Base-by-base conservation (phyloP, 1,140 invertebrate species). In the Brachionus calyciflorus region DNA sequence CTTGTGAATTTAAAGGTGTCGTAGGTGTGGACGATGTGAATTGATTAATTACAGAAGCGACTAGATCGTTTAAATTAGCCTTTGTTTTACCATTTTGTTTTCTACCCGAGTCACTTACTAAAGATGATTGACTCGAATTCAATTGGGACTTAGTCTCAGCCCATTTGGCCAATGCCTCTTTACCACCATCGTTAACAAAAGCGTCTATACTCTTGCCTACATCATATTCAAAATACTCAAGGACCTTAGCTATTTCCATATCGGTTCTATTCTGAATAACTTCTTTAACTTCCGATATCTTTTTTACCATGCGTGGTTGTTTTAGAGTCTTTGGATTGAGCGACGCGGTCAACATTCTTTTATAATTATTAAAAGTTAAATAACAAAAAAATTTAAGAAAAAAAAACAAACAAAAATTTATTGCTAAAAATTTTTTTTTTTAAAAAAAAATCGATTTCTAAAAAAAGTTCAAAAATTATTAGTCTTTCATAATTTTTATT, bases 171-270 rank as follows among this genome's bases (percentile, higher is more conserved):
- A 73, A 37, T 14, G 46, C 46, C 26, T 51, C 14, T 24, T 51
- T 73, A 37, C 44, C 69, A 21, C 69, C 69, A 33, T 73, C 69
- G 46, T 10, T 73, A 0, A 73, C 12, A 26, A 73, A 73, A 30
- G 69, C 69, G 37, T 73, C 69, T 51, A 73, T 73, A 19, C 19
- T 51, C 46, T 51, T 73, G 24, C 46, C 69, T n/a, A 73, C 69
- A 33, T 73, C 69, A 33, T 73, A 28, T n/a, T 73, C 37, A 33
- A 51, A 73, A 28, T 51, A 37, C n/a, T 73, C 69, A 1, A 73
- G 17, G 19, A 73, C 69, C 51, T 51, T 73, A 37, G 28, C 24
- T 51, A 73, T 73, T n/a, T 73, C 69, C 69, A 5, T 0, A 28
- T 73, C 69, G 19, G 44, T 33, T 1, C 51, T 24, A 33, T 73